Evolutionary conservation across 2,888 invertebrate genomes (phyloP), one percentile per base, ranked within the genome.

Genomic region (Archips crataeganus): DNA sequence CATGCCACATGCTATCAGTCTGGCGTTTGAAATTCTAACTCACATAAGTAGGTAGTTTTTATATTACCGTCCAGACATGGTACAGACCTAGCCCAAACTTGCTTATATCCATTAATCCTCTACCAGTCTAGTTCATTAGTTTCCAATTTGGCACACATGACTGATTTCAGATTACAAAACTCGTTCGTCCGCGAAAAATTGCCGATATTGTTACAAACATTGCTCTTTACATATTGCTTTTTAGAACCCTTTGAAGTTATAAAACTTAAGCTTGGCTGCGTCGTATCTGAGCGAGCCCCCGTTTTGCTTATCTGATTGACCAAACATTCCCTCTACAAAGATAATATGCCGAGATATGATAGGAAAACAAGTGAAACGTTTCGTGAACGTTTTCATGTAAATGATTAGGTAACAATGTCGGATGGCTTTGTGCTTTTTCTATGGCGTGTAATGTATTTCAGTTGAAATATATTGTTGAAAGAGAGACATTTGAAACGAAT

Each of bases 231-330:
- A 69, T 68, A 68, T 68, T 73, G 62, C 68, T 68, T 64, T 72
- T 71, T 73, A 69, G 68, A 73, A 73, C 73, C 68, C 73, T 73
- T 73, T 73, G 73, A 73, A 49, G 68, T 69, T 59, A 45, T 67
- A 71, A 68, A 69, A 69, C 63, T 73, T 69, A 64, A 64, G 73
- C 73, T 68, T 64, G 63, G 34, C 59, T 73, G 68, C 68, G 39
- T 64, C 59, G 47, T 63, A 54, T 57, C 54, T 63, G 49, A 65
- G 65, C 23, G 68, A 49, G 68, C 72, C 57, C 57, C 36, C 68
- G 59, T 69, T 68, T 68, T 57, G 63, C 63, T 73, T 73, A 73
- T 69, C 73, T 73, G 73, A 73, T 73, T 73, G 73, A 73, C 63
- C 73, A 73, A 64, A 73, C 59, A 57, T 72, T 49, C 57, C 57